Conservation (phyloP, 2,888 invertebrate genomes). For the Stomorhina lunata region DNA sequence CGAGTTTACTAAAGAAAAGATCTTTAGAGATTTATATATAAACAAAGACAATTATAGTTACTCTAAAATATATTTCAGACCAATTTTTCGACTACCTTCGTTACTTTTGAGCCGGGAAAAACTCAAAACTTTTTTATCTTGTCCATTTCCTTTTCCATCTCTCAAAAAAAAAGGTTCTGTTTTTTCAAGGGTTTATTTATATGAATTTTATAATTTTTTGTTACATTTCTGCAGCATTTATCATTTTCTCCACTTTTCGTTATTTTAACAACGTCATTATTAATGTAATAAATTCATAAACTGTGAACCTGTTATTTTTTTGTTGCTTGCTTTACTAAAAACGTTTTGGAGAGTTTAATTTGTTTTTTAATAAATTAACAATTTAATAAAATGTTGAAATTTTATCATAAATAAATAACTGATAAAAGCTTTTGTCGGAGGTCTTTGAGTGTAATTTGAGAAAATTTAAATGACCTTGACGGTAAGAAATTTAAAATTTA, state of each 20-base stretch:
- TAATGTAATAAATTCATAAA: constrained; percentile 24
- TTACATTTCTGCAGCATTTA: not conserved
- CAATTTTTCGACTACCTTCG: too few species aligned
- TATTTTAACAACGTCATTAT: not conserved
- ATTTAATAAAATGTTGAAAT: not conserved
- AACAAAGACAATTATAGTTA: not conserved
- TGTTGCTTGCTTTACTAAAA: too few species aligned
- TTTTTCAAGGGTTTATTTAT: not conserved
- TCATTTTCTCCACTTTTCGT: too few species aligned
- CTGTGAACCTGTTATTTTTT: not conserved
- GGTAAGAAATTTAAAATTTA: not conserved
- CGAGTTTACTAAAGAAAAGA: not conserved
- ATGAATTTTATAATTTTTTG: not conserved
- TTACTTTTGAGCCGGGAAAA: too few species aligned
- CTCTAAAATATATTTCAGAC: too few species aligned
- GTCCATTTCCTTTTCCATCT: not conserved
- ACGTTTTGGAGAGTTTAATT: not conserved
- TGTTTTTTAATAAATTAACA: not conserved
- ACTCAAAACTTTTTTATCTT: not conserved
- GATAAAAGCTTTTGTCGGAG: not conserved
- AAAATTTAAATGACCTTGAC: not conserved
- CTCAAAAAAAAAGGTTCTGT: not conserved
- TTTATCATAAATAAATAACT: not conserved
- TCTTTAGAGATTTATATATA: too few species aligned
- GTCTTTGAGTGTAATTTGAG: not conserved